These are phyloP conservation scores for Lycophotia porphyrea DNA, from an alignment of 2,888 invertebrate genomes.

Conservation along the genomic window DNA sequence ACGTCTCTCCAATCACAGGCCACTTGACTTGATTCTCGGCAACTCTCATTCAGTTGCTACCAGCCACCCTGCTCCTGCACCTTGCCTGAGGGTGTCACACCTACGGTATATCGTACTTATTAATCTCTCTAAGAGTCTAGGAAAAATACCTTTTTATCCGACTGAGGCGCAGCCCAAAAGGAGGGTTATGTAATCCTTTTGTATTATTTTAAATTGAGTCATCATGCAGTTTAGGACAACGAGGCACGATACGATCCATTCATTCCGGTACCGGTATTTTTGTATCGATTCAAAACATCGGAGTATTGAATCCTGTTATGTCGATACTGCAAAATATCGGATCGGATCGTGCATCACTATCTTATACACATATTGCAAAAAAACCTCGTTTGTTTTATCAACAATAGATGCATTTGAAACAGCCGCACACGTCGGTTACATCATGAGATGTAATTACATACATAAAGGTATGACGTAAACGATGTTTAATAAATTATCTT, in stretches of 20 bases:
- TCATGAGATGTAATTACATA: conserved; percentile 67
- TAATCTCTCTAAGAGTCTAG: neutral
- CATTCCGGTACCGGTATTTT: neutral
- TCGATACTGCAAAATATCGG: neutral
- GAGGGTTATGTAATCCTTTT: neutral
- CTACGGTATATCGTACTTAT: neutral
- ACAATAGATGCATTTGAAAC: conserved; percentile 51
- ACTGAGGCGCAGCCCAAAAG: too few species aligned
- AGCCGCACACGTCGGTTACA: conserved; percentile 33
- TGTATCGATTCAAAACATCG: neutral
- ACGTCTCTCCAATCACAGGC: neutral
- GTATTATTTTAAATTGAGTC: neutral
- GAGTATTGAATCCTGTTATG: neutral
- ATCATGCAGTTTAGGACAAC: neutral
- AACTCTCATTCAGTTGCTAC: neutral
- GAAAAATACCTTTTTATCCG: neutral
- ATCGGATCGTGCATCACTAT: neutral
- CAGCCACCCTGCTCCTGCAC: neutral
- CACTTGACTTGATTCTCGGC: neutral
- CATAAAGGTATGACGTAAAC: conserved; percentile 63
- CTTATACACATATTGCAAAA: conserved; percentile 7
- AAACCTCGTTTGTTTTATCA: conserved; percentile 25
- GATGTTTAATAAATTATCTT: conserved; percentile 57
- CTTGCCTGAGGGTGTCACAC: neutral
- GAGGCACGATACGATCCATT: neutral